These are phyloP conservation scores for Lepidocyrtinus sp. DNA, from an alignment of 2,888 invertebrate genomes.

Conservation along the genomic window DNA sequence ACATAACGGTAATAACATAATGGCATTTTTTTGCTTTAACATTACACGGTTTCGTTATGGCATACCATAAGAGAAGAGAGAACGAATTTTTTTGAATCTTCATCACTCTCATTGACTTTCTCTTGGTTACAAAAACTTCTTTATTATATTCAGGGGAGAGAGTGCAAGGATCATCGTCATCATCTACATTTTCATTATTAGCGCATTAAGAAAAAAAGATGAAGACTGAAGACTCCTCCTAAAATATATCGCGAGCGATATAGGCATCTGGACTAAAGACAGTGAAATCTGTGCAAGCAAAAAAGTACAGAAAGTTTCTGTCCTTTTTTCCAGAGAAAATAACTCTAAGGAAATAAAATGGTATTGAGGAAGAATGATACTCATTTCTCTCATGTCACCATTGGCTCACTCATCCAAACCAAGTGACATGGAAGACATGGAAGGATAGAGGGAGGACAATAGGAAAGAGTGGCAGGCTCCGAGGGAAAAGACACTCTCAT, in stretches of 20 bases:
- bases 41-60: not conserved
- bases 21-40: constrained; percentile 2
- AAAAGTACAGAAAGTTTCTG: not conserved
- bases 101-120: constrained; percentile 31
- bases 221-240: not conserved
- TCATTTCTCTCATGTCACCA: constrained; percentile 56
- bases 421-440: constrained; percentile 1
- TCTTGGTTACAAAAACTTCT: not conserved
- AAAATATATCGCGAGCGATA: no score
- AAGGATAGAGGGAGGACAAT: constrained; percentile 20
- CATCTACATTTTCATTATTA: constrained; percentile 51
- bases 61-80: constrained; percentile 6
- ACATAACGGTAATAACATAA: not conserved
- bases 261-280: no score
- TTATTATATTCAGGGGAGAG: not conserved
- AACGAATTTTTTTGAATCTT: constrained; percentile 43
- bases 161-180: constrained; percentile 35
- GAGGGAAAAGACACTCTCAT: constrained; percentile 13
- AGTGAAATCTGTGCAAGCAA: constrained; percentile 1
- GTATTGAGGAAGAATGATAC: constrained; percentile 39
- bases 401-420: constrained; percentile 20
- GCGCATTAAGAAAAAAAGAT: constrained; percentile 35
- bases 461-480: not conserved
- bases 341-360: constrained; percentile 7
- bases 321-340: not conserved